These are phyloP conservation scores for Phallusia fumigata DNA, from an alignment of 23 tunicate genomes.

Conservation along the genomic window DNA sequence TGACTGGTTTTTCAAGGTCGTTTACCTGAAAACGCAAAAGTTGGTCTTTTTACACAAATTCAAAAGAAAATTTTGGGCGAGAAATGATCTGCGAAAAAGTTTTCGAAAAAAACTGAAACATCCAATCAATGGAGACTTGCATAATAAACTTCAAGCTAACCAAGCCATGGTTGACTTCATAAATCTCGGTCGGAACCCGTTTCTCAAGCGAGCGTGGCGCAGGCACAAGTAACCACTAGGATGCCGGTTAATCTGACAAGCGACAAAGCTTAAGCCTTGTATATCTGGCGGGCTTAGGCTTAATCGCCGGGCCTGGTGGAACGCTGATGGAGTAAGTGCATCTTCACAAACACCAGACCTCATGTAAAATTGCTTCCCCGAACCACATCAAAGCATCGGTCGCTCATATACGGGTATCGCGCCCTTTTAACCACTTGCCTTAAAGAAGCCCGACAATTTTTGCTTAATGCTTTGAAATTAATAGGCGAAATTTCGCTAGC, in stretches of 20 bases:
- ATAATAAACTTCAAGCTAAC: too few relatives aligned
- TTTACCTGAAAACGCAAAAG: too few relatives aligned
- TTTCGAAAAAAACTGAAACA: too few relatives aligned
- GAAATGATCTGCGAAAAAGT: too few relatives aligned
- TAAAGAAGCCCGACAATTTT: neutral
- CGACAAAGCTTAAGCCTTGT: conserved; percentile 9
- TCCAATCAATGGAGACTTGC: too few relatives aligned
- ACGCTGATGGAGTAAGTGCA: conserved; percentile 7
- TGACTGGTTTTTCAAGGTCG: too few relatives aligned
- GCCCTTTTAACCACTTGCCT: neutral
- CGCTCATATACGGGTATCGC: neutral
- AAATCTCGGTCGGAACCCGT: too few relatives aligned
- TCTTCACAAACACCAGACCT: conserved; percentile 11
- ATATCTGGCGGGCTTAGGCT: neutral
- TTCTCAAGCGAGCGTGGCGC: too few relatives aligned
- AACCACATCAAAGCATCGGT: neutral
- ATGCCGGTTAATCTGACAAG: neutral
- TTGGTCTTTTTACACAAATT: too few relatives aligned
- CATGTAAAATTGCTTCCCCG: neutral
- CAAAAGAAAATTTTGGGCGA: too few relatives aligned
- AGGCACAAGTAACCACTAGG: too few relatives aligned
- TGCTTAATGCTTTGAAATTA: neutral
- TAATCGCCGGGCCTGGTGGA: neutral
- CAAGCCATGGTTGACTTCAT: too few relatives aligned
- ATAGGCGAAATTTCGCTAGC: neutral